These are phyloP conservation scores for Bombus waltoni DNA, from an alignment of 1,140 invertebrate genomes.

Conservation along the genomic window DNA sequence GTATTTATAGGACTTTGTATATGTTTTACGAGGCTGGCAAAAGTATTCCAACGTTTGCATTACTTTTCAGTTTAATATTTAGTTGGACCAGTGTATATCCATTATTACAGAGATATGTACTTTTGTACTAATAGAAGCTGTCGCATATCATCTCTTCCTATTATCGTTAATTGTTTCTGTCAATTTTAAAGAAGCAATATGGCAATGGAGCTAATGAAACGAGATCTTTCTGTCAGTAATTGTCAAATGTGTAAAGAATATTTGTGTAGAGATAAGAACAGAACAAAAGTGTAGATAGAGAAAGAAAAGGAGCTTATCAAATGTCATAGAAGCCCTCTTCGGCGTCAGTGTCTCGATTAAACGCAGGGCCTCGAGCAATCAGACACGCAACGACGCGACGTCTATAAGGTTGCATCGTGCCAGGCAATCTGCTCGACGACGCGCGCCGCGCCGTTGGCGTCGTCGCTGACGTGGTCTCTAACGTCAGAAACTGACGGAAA, in stretches of 20 bases:
- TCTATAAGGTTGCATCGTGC: constrained; percentile 14
- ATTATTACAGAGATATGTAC: too few relatives aligned
- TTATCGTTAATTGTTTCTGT: background rate
- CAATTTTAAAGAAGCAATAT: background rate
- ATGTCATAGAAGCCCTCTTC: background rate
- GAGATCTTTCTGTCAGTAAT: background rate
- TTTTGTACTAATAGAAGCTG: too few relatives aligned
- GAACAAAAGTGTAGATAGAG: too few relatives aligned
- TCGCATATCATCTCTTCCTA: background rate
- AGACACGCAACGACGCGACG: background rate
- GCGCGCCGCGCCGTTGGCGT: background rate
- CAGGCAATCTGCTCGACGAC: background rate
- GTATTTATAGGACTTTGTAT: too few relatives aligned
- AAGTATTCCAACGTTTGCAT: too few relatives aligned
- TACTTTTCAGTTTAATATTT: too few relatives aligned
- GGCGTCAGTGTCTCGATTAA: constrained; percentile 12
- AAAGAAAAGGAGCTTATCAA: background rate
- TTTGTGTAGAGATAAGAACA: background rate
- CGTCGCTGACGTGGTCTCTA: background rate
- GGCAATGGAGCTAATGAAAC: background rate
- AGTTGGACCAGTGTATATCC: too few relatives aligned
- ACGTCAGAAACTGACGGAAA: background rate
- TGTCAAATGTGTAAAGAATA: background rate
- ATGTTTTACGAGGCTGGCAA: too few relatives aligned
- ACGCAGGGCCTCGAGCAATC: constrained; percentile 9